Base-by-base conservation (phyloP, 1,140 invertebrate species). In the Drosophila littoralis region DNA sequence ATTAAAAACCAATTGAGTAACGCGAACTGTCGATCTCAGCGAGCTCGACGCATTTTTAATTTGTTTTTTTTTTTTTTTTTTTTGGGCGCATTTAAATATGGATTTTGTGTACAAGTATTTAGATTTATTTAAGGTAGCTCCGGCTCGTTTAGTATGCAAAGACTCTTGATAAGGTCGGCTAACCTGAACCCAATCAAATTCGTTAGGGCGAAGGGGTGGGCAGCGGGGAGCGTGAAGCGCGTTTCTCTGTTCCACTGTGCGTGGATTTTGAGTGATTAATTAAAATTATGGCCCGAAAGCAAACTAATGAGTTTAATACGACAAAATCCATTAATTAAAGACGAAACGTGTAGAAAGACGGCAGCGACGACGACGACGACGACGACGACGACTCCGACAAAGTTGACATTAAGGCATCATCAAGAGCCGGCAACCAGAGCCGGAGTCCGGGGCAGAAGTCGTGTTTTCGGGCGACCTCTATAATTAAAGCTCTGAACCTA, bases 291-390 rank as follows among this genome's bases (percentile, higher is more conserved):
- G 66, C 70, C 73, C 68, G 77, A 84, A 88, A 82, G 81, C 86
- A 82, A 90, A 88, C 86, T 90, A 90, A 90, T 90, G 86, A 90
- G 86, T 90, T 79, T 90, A 89, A 89, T 89, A 69, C 84, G 75
- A 71, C 71, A 69, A 86, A 57, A 72, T 77, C 81, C 78, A 90
- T 82, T 85, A 91, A 90, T 91, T 85, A 89, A 52, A 74, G 48
- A 61, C 64, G 57, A 68, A 79, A 50, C 48, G 71, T 54, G 71
- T 60, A 51, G 72, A 69, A 57, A 64, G 67, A 12, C 7, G 28
- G 6, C 46, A 33, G n/a, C 48, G n/a, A 8, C 46, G 28, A 46
- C 13, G 22, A 43, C 48, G n/a, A 8, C 46, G 28, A 46, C 13
- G 22, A 43, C 61, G 38, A 51, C 36, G 36, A 43, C 48, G 45